Base-by-base conservation (phyloP, 2,797 vertebrate species). In the Eupleurogrammus muticus region DNA sequence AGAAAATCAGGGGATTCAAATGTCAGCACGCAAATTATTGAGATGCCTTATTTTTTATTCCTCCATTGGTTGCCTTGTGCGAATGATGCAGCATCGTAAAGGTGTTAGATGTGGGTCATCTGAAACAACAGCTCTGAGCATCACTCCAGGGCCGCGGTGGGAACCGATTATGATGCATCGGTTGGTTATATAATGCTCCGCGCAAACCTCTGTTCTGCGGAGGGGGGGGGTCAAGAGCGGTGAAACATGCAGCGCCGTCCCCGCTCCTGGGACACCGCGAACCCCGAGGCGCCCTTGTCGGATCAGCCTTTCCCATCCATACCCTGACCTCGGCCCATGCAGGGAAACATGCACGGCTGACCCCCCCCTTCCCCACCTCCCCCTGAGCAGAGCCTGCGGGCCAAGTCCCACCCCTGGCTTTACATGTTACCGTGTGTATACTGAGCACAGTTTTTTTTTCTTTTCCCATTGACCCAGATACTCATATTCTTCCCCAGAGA, bases 391-490 rank as follows among this genome's bases (percentile, higher is more conserved):
- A 34, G 83, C 86, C 64, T 28, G 47, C 34, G 5, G 77, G 79
- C 78, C 75, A 75, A 72, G 78, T 84, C 81, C 82, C 85, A 28
- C 85, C 83, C 79, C 28, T 6, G 6, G 28, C 28, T 28, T 28
- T 28, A 88, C 83, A 56, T 48, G 69, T 51, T 66, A 35, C 80
- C 87, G 70, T 75, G 62, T 77, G 76, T 77, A 78, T 59, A 77
- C 55, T 38, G 73, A 82, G 80, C 81, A 70, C 67, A 20, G 63
- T 73, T 83, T 53, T 67, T 68, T 53, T 66, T 70, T 66, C 68
- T 36, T 55, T 52, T 75, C 66, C 70, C 65, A 84, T 83, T 90
- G 91, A 92, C 89, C 91, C 91, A 92, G 85, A 90, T 92, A 89
- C 81, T 85, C 86, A 67, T 80, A 66, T 80, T 81, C 83, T 82